These are phyloP conservation scores for Zhengitettix transpicula DNA, from an alignment of 2,888 invertebrate species.

Conservation along the genomic window DNA sequence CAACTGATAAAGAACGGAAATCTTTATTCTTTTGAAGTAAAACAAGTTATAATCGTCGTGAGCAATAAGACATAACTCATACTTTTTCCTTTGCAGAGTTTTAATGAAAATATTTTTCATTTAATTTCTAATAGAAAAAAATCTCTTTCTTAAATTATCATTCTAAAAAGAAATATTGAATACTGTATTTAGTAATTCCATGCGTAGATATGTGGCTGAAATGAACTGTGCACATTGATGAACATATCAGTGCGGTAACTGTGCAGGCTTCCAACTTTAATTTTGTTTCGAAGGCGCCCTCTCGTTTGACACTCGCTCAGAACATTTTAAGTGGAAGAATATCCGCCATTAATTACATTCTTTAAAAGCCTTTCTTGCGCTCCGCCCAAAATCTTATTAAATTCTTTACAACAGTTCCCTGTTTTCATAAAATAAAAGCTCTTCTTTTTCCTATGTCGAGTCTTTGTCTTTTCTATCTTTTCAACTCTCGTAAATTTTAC, in stretches of 20 bases:
- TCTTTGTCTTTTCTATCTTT: not conserved
- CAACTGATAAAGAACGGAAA: too few species aligned
- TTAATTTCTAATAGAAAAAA: too few species aligned
- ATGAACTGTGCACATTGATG: too few species aligned
- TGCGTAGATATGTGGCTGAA: too few species aligned
- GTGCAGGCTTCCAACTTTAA: not conserved
- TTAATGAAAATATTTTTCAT: too few species aligned
- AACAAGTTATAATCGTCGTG: too few species aligned
- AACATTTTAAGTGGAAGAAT: slow-evolving; percentile 8
- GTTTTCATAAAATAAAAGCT: slow-evolving; percentile 2
- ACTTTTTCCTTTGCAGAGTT: too few species aligned
- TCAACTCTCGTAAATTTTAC: slow-evolving; percentile 1
- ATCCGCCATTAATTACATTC: slow-evolving; percentile 9
- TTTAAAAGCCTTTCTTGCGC: slow-evolving; percentile 8
- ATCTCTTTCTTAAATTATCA: too few species aligned
- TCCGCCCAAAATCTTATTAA: slow-evolving; percentile 7
- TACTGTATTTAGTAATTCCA: too few species aligned
- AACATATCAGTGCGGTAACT: not conserved
- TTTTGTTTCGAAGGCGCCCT: not conserved
- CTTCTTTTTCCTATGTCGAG: slow-evolving; percentile 1
- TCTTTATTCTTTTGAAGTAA: too few species aligned
- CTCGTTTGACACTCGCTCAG: not conserved
- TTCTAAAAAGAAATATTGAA: too few species aligned
- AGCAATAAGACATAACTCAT: too few species aligned
- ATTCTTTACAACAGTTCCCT: slow-evolving; percentile 6